A percentile compares a stretch with the other conserved stretches of the same genome.
Evolutionary conservation across 2,888 invertebrate genomes (phyloP).

Genomic region (Nomada goodeniana): DNA sequence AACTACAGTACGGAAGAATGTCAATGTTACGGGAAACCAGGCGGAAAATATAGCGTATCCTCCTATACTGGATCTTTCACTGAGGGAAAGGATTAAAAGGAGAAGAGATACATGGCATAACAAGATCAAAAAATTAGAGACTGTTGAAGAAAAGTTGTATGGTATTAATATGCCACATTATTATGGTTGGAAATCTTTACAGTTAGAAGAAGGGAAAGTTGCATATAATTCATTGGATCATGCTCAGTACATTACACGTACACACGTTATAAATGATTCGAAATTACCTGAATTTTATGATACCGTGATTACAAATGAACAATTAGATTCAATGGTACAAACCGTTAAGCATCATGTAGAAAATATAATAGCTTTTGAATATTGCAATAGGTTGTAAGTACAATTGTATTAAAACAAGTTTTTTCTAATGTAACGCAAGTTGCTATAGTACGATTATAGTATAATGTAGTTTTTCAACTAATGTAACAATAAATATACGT

Average conservation of each 20-base stretch:
- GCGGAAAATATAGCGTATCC: slow-evolving; percentile 85
- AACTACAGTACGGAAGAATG: slow-evolving; percentile 34
- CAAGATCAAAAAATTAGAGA: slow-evolving; percentile 88
- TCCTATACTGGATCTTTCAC: slow-evolving; percentile 87
- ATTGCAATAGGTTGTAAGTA: slow-evolving; percentile 86
- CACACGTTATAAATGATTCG: slow-evolving; percentile 87
- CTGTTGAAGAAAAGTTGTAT: slow-evolving; percentile 93
- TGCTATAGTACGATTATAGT: not conserved
- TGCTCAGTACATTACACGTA: slow-evolving; percentile 92
- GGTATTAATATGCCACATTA: slow-evolving; percentile 93
- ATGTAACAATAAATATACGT: slow-evolving; percentile 18
- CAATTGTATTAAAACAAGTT: slow-evolving; percentile 6
- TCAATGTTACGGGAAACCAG: not conserved
- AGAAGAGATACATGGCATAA: slow-evolving; percentile 85
- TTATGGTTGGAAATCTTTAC: slow-evolving; percentile 90
- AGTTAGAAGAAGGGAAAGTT: slow-evolving; percentile 86
- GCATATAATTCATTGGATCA: slow-evolving; percentile 90
- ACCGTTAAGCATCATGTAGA: slow-evolving; percentile 87
- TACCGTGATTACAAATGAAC: slow-evolving; percentile 81
- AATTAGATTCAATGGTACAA: slow-evolving; percentile 84
- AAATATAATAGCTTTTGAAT: slow-evolving; percentile 88
- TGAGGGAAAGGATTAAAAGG: slow-evolving; percentile 85
- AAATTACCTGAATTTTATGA: slow-evolving; percentile 87
- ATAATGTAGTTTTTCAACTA: not conserved
- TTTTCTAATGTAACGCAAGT: not conserved